Percentiles rank a stretch among this genome's conserved stretches.
Evolutionary conservation across 2,797 vertebrate genomes (phyloP).

Genomic region (Pseudochirops cupreus): DNA sequence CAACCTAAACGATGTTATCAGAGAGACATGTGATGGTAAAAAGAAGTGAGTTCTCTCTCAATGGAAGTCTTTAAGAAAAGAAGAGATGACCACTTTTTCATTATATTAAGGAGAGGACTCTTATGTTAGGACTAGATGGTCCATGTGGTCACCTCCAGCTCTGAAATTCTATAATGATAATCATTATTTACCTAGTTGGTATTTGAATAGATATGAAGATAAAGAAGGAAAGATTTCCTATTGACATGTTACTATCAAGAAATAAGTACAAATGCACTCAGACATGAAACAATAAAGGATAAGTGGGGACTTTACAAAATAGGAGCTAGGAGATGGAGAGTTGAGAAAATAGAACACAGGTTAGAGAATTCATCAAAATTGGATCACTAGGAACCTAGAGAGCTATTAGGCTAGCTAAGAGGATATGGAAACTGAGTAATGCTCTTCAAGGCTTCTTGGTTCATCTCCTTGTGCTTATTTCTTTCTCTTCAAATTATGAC

Average conservation of each 20-base stretch:
- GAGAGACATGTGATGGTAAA: not conserved
- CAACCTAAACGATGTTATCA: not conserved
- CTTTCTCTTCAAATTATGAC: not conserved
- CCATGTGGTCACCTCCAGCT: not conserved
- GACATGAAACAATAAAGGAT: not conserved
- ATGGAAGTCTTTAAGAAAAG: not conserved
- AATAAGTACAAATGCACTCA: not conserved
- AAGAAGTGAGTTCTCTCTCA: not conserved
- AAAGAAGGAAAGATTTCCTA: not conserved
- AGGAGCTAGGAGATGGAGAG: not conserved
- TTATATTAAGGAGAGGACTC: not conserved
- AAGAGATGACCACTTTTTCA: not conserved
- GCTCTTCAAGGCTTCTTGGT: not conserved
- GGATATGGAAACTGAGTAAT: not conserved
- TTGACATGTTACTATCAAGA: not conserved
- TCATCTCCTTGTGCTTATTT: constrained; percentile 1
- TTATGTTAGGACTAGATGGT: not conserved
- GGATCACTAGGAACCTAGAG: not conserved
- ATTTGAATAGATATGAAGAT: not conserved
- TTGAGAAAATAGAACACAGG: too few species aligned
- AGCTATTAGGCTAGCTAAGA: not conserved
- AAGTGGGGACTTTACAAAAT: not conserved
- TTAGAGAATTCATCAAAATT: not conserved
- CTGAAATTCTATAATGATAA: not conserved
- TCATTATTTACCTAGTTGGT: not conserved